Percentiles rank a stretch among this genome's conserved stretches.
Conservation (phyloP, 2,888 invertebrate genomes). For the Ceramica pisi region DNA sequence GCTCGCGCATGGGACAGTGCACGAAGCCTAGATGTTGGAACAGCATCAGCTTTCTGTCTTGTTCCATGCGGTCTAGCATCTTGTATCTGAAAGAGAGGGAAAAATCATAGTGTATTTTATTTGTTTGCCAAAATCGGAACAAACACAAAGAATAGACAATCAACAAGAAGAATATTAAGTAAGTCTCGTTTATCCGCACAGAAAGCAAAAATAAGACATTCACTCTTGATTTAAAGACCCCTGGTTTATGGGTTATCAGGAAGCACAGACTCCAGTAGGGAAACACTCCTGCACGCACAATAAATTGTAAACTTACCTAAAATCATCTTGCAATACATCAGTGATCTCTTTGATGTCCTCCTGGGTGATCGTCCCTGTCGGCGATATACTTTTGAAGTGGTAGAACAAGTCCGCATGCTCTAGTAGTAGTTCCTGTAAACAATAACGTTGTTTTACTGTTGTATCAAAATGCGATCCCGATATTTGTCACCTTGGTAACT, state of each 20-base stretch:
- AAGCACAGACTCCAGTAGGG: too few relatives aligned
- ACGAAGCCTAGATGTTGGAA: constrained; percentile 99
- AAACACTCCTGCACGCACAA: too few relatives aligned
- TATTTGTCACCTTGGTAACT: too few relatives aligned
- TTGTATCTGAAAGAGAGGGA: constrained; percentile 93
- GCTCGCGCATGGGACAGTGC: constrained; percentile 98
- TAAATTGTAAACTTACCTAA: constrained; percentile 91
- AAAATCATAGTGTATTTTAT: too few relatives aligned
- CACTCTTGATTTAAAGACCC: too few relatives aligned
- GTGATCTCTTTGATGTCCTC: constrained; percentile 98
- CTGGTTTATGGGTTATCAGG: too few relatives aligned
- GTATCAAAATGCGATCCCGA: too few relatives aligned
- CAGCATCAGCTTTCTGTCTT: constrained; percentile 98
- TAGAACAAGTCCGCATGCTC: constrained; percentile 98
- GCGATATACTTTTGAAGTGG: constrained; percentile 97
- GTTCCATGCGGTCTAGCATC: constrained; percentile 97
- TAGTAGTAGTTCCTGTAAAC: constrained; percentile 94
- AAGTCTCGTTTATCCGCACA: too few relatives aligned
- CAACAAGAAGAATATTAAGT: not conserved
- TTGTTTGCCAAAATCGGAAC: too few relatives aligned
- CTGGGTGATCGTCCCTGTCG: constrained; percentile 97
- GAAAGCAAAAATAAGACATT: too few relatives aligned
- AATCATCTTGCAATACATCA: constrained; percentile 97
- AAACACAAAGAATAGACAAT: too few relatives aligned
- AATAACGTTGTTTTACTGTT: constrained; percentile 3